A percentile compares a stretch with the other conserved stretches of the same genome.
Conservation (phyloP, 2,888 invertebrate genomes). For the Coremacera marginata region DNA sequence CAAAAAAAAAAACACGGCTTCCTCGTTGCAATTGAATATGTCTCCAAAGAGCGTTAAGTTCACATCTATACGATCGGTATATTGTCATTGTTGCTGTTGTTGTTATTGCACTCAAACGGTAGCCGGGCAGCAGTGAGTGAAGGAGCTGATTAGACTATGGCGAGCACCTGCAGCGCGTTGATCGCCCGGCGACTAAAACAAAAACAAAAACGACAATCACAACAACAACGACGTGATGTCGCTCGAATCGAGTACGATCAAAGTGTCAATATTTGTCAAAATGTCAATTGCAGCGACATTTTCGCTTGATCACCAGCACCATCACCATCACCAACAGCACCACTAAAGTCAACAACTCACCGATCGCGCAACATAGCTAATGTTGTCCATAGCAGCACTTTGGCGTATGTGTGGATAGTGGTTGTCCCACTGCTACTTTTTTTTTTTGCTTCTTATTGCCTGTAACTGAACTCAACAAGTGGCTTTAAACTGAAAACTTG, state of each 20-base stretch:
- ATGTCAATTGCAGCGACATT: conserved; percentile 65
- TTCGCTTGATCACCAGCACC: conserved; percentile 61
- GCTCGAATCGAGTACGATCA: conserved; percentile 44
- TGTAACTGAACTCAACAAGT: background rate
- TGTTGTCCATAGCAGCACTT: background rate
- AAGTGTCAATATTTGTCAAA: conserved; percentile 66
- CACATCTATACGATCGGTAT: background rate
- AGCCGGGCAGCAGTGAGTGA: conserved; percentile 27
- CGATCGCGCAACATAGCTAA: no score
- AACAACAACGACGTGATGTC: background rate
- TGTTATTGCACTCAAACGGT: conserved; percentile 39
- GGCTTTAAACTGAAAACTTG: background rate
- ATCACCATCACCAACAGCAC: background rate
- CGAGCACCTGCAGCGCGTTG: conserved; percentile 24
- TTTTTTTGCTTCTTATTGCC: background rate
- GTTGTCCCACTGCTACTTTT: background rate
- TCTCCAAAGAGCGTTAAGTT: conserved; percentile 11
- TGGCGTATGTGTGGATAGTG: background rate
- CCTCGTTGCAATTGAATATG: background rate
- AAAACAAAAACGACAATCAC: background rate
- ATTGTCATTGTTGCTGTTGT: conserved; percentile 12
- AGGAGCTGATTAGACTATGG: conserved; percentile 32
- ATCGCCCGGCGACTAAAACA: background rate
- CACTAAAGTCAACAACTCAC: background rate
- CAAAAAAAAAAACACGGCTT: background rate